phyloP scores from a whole-genome alignment of 2,797 vertebrate species.

The Anguilla anguilla region DNA sequence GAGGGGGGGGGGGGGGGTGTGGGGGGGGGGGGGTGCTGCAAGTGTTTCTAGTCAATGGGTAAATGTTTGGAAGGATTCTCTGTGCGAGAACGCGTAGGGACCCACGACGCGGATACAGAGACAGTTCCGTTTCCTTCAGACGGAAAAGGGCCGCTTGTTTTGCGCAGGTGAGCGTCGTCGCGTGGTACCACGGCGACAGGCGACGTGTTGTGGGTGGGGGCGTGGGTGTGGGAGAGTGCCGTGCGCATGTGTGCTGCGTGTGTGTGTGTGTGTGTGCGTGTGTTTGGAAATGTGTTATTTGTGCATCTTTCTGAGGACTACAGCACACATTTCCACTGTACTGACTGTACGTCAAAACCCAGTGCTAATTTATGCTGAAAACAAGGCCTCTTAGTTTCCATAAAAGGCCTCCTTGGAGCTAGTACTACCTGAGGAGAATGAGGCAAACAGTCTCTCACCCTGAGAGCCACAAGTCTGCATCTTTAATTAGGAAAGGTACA shows the following conservation, averaged over 20 bases:
- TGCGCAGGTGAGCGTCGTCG: neutral
- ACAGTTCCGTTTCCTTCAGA: conserved; percentile 34
- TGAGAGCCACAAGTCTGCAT: conserved; percentile 87
- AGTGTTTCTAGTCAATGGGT: conserved; percentile 85
- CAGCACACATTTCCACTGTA: neutral
- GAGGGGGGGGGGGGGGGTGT: neutral
- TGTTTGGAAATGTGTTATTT: neutral
- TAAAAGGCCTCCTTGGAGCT: conserved; percentile 49
- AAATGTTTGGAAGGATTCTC: conserved; percentile 83
- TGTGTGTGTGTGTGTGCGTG: neutral
- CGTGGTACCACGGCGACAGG: neutral
- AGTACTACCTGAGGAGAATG: conserved; percentile 65
- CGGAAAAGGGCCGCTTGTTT: neutral
- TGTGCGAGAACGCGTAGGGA: neutral
- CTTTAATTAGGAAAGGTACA: conserved; percentile 97
- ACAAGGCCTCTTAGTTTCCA: conserved; percentile 48
- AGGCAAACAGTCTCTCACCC: conserved; percentile 63
- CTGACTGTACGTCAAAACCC: neutral
- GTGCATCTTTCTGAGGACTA: neutral
- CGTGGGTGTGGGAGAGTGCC: neutral
- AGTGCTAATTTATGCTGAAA: neutral
- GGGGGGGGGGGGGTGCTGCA: conserved; percentile 50
- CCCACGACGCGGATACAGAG: neutral
- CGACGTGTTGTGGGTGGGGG: neutral
- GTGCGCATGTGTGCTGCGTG: neutral